Conservation (phyloP, 1,140 invertebrate genomes). For the Apis laboriosa region DNA sequence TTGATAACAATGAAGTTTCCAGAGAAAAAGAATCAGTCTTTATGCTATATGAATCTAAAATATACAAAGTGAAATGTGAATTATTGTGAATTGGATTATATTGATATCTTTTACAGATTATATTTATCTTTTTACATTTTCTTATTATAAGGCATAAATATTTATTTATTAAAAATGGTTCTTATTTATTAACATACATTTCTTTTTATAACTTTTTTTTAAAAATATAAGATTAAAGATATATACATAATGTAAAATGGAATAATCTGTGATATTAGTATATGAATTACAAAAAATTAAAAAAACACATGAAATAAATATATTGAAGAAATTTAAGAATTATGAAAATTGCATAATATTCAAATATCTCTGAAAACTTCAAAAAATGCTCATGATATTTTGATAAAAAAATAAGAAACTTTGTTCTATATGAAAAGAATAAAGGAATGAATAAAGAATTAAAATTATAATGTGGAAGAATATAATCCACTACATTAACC, state of each 20-base stretch:
- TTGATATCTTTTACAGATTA: neutral
- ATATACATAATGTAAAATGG: neutral
- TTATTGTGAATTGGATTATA: conserved; percentile 24
- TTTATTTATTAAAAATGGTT: conserved; percentile 31
- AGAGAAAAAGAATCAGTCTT: conserved; percentile 54
- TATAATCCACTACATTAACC: conserved; percentile 37
- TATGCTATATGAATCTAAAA: conserved; percentile 30
- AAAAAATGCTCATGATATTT: conserved; percentile 33
- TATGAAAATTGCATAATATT: conserved; percentile 45
- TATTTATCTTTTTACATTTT: no score
- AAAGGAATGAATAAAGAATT: conserved; percentile 2
- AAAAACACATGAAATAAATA: conserved; percentile 12
- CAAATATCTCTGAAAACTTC: conserved; percentile 45
- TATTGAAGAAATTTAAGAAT: conserved; percentile 33
- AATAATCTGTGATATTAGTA: neutral
- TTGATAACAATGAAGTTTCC: conserved; percentile 47
- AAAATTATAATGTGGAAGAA: conserved; percentile 24
- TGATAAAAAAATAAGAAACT: conserved; percentile 50
- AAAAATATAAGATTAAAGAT: neutral
- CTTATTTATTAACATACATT: neutral
- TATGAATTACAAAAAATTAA: neutral
- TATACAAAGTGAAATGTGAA: neutral
- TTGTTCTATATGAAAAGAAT: conserved; percentile 11
- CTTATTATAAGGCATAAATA: conserved; percentile 11
- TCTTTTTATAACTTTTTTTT: neutral